Evolutionary conservation across 2,888 invertebrate species (phyloP), one percentile per base, ranked within the genome.

Genomic region (Cantharis rufa): DNA sequence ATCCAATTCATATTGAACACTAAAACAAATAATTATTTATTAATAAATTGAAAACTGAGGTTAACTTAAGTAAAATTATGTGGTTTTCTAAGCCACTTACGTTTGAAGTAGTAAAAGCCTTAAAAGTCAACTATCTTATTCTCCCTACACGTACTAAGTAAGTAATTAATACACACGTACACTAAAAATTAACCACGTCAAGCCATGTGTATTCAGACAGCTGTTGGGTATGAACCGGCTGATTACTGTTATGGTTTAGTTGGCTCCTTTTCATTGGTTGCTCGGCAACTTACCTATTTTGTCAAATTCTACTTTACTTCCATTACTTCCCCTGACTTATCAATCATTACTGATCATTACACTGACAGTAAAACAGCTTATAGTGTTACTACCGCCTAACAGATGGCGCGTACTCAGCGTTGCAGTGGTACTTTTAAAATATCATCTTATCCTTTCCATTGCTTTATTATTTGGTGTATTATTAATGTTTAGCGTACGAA

Each of bases 191-290:
- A 72, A 81, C 83, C 83, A 83, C 83, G 83, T 83, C 83, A 83
- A 80, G 80, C 81, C 82, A 82, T 83, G 82, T 83, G 83, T 48
- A 48, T 81, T 75, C 73, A 70, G 71, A 80, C 80, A 80, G 80
- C 77, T 79, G 77, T 78, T 28, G 74, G 75, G 68, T 61, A 78
- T 78, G 74, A 76, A 79, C 79, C 79, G 78, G 79, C 74, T 62
- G 76, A 71, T 74, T 70, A 61, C 24, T 71, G 70, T 69, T 69
- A 68, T 71, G 75, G 72, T 78, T 74, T 78, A 72, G 79, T 82
- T 82, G 82, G 81, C 82, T 77, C 75, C 71, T 71, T 70, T 68
- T 77, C 74, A 82, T 82, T 82, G 82, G 82, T 71, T 75, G 18
- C 10, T 76, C 21, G 18, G 11, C 15, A 63, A 48, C 48, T 7